Conservation (phyloP, 2,888 invertebrate genomes). For the Cenopis cana region DNA sequence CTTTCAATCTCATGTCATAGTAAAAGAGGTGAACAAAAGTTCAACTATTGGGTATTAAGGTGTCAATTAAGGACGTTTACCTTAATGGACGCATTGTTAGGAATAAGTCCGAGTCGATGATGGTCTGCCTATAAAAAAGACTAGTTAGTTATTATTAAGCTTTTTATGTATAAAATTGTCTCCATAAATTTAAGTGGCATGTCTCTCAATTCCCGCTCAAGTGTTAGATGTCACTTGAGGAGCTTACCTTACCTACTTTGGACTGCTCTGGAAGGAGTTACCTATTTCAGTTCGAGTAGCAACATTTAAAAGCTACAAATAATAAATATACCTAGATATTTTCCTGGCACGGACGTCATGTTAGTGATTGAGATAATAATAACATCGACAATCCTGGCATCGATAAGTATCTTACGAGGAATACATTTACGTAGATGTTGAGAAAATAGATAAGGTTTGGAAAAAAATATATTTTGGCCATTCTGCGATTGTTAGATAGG, state of each 20-base stretch:
- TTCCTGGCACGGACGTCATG: no score
- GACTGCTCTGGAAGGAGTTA: constrained; percentile 30
- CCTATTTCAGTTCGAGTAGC: constrained; percentile 50
- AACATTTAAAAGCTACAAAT: constrained; percentile 51
- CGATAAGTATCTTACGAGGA: no score
- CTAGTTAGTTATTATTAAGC: constrained; percentile 81
- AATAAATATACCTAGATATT: constrained; percentile 3
- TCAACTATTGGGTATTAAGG: no score
- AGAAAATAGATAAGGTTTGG: no score
- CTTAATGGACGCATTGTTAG: constrained; percentile 57
- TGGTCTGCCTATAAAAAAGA: constrained; percentile 78
- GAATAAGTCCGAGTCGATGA: constrained; percentile 67
- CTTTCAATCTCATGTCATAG: no score
- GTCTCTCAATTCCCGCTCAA: constrained; percentile 62
- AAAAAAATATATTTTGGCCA: no score
- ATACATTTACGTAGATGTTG: no score
- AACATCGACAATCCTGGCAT: no score
- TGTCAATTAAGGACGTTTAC: no score
- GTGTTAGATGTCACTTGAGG: constrained; percentile 12
- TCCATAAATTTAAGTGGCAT: constrained; percentile 70
- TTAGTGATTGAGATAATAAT: no score
- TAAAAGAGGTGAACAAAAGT: no score
- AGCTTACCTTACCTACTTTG: background rate
- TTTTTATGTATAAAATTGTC: constrained; percentile 69
- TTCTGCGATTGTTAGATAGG: no score